Conservation (phyloP, 92 coral and sea anemone species). For the Meandrina meandrites region DNA sequence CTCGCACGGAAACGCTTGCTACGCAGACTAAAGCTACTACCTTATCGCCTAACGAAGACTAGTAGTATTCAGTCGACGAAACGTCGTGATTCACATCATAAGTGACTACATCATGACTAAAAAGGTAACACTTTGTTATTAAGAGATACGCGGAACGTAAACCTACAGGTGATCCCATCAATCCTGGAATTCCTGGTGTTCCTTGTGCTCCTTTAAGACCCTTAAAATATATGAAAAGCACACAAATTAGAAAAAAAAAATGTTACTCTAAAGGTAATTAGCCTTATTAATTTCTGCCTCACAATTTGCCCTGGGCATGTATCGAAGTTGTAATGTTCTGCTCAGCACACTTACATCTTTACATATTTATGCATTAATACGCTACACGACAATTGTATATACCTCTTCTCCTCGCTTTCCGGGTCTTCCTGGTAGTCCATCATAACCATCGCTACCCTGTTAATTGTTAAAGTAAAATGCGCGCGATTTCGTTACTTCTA, state of each 20-base stretch:
- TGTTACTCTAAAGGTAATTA: background rate
- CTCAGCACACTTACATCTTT: background rate
- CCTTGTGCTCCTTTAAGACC: constrained; percentile 22
- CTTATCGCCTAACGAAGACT: too few species aligned
- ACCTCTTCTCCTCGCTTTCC: constrained; percentile 39
- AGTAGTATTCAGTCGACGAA: too few species aligned
- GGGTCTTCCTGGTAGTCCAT: constrained; percentile 17
- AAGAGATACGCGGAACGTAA: background rate
- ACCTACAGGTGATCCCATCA: constrained; percentile 23
- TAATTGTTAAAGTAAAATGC: background rate
- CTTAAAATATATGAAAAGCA: background rate
- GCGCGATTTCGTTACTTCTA: background rate
- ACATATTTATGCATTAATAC: too few species aligned
- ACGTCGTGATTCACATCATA: too few species aligned
- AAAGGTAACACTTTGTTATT: too few species aligned
- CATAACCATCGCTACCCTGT: constrained; percentile 27
- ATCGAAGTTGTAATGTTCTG: too few species aligned
- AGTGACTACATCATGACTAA: too few species aligned
- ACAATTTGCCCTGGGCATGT: background rate
- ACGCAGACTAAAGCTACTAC: too few species aligned
- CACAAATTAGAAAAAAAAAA: background rate
- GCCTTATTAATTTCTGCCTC: background rate
- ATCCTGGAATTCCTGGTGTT: constrained; percentile 31
- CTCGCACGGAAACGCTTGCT: too few species aligned
- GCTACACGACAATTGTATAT: background rate